Evolutionary conservation across 2,113 vertebrate species (phyloP), one percentile per base, ranked within the genome.

Genomic region (Caracal caracal): DNA sequence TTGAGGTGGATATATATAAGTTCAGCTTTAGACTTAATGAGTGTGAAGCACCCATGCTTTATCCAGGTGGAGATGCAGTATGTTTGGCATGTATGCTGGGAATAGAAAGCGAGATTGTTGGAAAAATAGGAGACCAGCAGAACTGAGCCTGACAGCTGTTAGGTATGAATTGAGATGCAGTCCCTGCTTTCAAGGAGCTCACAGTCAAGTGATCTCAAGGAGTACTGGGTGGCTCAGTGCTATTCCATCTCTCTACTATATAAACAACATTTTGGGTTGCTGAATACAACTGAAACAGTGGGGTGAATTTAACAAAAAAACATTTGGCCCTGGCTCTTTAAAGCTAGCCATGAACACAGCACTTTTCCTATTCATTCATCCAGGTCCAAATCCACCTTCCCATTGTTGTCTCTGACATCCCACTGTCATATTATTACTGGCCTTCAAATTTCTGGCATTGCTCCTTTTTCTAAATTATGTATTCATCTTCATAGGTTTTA

Each of bases 331-430:
- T 80, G 66, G 33, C 3, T 43, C 51, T 93, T 96, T 89, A 94
- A 66, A 40, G 7, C 30, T 37, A 96, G 51, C 22, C 68, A 79
- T 15, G 63, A 90, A 94, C 59, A 47, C 13, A 86, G 5, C 19
- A 61, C 56, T 93, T 96, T 84, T 86, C 35, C 63, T 63, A 43
- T 56, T 93, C 11, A 87, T 75, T 88, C 93, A 13, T 47, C 17
- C 10, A 79, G 4, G 15, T 79, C 35, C 7, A 75, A 15, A 43
- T 16, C 15, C 16, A 24, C 7, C 16, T 90, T 30, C 16, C 37
- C 19, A n/a, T 17, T 65, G 6, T 70, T 90, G 26, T 61, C 30
- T 20, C 22, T 88, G 83, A 35, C 7, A 56, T 26, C 12, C 65
- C 19, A 13, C n/a, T 95, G 12, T 91, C 13, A 81, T 51, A 61